These are phyloP conservation scores for Drosophila triauraria DNA, from an alignment of 1,140 invertebrate genomes.

Conservation along the genomic window DNA sequence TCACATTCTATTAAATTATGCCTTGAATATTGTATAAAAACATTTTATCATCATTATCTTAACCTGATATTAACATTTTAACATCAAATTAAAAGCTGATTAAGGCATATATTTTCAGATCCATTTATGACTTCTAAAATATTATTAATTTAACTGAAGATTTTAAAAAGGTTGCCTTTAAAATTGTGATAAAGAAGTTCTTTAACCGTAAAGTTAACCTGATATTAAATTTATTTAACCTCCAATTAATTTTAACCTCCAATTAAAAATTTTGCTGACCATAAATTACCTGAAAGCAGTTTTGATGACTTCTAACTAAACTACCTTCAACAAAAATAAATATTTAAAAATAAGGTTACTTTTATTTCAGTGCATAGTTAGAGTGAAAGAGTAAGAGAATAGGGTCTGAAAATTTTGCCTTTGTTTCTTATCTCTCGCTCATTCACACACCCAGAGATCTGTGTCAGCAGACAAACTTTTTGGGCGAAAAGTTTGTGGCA, in stretches of 20 bases:
- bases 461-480: conserved; percentile 56
- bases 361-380: background rate
- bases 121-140: too few relatives aligned
- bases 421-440: conserved; percentile 11
- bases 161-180: too few relatives aligned
- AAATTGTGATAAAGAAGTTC: too few relatives aligned
- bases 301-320: too few relatives aligned
- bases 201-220: background rate
- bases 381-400: background rate
- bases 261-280: background rate
- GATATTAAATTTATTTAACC: background rate
- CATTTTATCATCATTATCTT: background rate
- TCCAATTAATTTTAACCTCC: too few relatives aligned
- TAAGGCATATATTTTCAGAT: background rate
- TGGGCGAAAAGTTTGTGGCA: conserved; percentile 67
- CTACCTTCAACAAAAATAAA: background rate
- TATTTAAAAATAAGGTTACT: background rate
- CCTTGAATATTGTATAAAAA: background rate
- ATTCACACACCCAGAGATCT: conserved; percentile 20
- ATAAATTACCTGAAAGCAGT: background rate
- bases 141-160: too few relatives aligned
- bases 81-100: background rate
- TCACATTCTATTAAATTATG: too few relatives aligned
- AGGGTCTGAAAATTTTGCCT: conserved; percentile 8
- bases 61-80: background rate